These are phyloP conservation scores for Sabatieria punctata DNA, from an alignment of 2,888 invertebrate species.

Conservation along the genomic window DNA sequence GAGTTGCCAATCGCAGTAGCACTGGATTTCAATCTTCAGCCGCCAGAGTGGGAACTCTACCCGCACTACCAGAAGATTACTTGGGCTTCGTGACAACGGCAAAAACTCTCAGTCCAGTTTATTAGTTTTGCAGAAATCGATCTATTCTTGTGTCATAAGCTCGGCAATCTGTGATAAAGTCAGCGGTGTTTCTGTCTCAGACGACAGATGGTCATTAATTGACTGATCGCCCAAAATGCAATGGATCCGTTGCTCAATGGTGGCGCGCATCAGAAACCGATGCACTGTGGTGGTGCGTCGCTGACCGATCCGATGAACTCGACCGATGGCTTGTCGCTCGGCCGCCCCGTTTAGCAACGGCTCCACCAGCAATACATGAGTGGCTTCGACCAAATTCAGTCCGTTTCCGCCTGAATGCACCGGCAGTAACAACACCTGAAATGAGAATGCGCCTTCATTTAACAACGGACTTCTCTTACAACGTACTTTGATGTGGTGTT, in stretches of 20 bases:
- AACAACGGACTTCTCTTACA: too few relatives aligned
- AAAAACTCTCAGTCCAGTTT: too few relatives aligned
- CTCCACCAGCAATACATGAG: constrained; percentile 55
- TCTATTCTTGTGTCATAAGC: too few relatives aligned
- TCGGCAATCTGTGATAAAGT: too few relatives aligned
- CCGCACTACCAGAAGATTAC: constrained; percentile 69
- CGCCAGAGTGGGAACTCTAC: constrained; percentile 73
- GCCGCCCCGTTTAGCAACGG: constrained; percentile 54
- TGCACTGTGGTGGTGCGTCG: constrained; percentile 51
- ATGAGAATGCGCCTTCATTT: constrained; percentile 1
- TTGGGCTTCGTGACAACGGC: background rate
- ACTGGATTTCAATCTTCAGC: constrained; percentile 77
- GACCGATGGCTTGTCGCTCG: constrained; percentile 56
- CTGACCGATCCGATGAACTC: constrained; percentile 62
- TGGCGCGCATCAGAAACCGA: constrained; percentile 48
- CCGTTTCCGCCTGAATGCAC: constrained; percentile 54
- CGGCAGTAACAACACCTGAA: constrained; percentile 45
- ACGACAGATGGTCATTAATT: background rate
- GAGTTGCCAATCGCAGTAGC: constrained; percentile 89
- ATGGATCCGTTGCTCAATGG: constrained; percentile 51
- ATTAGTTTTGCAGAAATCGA: too few relatives aligned
- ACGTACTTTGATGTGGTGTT: too few relatives aligned
- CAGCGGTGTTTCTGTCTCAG: background rate
- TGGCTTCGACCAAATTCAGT: constrained; percentile 57
- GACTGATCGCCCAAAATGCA: background rate